Evolutionary conservation across 2,888 invertebrate species (phyloP), one percentile per base, ranked within the genome.

Genomic region (Volucella bombylans): DNA sequence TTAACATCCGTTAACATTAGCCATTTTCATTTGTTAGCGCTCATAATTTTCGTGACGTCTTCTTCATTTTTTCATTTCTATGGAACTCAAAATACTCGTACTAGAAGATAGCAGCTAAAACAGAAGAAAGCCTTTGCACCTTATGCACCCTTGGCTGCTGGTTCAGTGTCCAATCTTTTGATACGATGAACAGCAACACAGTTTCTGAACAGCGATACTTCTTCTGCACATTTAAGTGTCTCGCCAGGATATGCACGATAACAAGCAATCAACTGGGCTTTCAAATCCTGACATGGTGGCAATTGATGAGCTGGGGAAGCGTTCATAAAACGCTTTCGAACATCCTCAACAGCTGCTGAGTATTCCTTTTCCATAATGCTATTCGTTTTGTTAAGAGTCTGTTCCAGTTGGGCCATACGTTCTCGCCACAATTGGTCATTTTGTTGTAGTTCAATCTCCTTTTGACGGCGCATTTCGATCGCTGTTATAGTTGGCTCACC

Each of bases 391-490:
- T 93, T 92, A 39, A 94, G 93, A 59, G 92, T 92, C 64, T 92
- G 92, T 89, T 95, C 93, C 59, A 94, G 89, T 57, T 93, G 91
- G 38, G 90, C 87, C 86, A 95, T 88, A 47, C 94, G 92, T 57
- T 92, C 92, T 49, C 93, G 92, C 95, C 95, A 95, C 89, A 94
- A 93, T 23, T 92, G 89, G 87, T 95, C 94, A 88, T 94, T 94
- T 74, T 93, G 92, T 65, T 92, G 91, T 23, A 95, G 90, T 88
- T 94, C 94, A 59, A 92, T 91, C 88, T 94, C 93, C 88, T 93
- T 93, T 87, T 93, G 93, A 87, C 94, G 94, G 52, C 90, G 90
- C 64, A 91, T 89, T 71, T 92, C 92, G 2, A 91, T 89, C 0
- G 91, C 90, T 31, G 90, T 91, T 31, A 91, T 88, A 47, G 90